A percentile compares a stretch with the other conserved stretches of the same genome.
Evolutionary conservation across 2,113 vertebrate genomes (phyloP).

Genomic region (Nibea coibor): DNA sequence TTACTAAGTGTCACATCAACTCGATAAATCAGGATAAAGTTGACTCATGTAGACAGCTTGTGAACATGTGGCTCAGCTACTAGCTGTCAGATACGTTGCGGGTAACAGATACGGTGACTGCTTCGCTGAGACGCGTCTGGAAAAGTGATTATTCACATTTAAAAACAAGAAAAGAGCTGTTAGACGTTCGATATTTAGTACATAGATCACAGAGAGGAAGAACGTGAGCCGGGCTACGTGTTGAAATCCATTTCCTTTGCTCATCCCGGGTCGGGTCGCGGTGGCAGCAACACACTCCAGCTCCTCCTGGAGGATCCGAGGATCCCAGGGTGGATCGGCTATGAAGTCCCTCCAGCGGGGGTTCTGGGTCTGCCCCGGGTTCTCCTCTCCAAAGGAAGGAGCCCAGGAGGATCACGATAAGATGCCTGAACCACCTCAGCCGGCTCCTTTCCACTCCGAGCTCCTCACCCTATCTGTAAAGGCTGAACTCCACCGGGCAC

Average conservation of each 20-base stretch:
- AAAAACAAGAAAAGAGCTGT: background rate
- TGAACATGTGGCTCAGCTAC: constrained; percentile 22
- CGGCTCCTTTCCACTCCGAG: too few species aligned
- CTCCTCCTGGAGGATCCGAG: too few species aligned
- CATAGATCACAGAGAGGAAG: background rate
- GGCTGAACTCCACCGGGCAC: too few species aligned
- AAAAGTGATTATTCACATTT: constrained; percentile 5
- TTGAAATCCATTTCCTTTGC: background rate
- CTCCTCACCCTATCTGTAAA: too few species aligned
- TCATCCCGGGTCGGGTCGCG: too few species aligned
- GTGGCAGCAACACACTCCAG: too few species aligned
- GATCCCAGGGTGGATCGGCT: too few species aligned
- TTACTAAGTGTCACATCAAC: constrained; percentile 32
- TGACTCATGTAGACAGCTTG: constrained; percentile 30
- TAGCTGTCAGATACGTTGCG: constrained; percentile 24
- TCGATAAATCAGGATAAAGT: constrained; percentile 23
- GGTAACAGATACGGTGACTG: background rate
- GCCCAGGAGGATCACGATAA: too few species aligned
- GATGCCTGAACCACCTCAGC: too few species aligned
- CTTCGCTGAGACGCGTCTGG: background rate
- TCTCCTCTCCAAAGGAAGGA: too few species aligned
- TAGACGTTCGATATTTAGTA: background rate
- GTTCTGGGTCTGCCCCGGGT: too few species aligned
- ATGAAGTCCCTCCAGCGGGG: too few species aligned
- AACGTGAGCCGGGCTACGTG: background rate